Percentiles rank a stretch among this genome's conserved stretches.
Conservation (phyloP, 2,797 vertebrate species). For the Tolypeutes matacus region DNA sequence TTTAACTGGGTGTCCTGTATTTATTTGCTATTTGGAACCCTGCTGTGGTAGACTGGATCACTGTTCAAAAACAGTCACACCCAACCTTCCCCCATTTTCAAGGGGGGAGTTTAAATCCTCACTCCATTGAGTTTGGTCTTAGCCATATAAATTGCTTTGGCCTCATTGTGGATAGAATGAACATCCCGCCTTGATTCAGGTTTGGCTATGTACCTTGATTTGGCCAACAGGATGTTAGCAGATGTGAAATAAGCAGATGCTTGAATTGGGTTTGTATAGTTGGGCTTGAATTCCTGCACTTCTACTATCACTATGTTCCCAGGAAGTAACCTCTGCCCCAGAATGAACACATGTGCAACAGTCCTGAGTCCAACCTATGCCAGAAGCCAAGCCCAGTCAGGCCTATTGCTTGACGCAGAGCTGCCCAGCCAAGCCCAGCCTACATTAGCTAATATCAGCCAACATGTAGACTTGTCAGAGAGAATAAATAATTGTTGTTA, state of each 20-base stretch:
- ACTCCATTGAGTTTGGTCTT: not conserved
- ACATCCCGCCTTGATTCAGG: not conserved
- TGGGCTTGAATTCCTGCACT: not conserved
- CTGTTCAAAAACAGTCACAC: not conserved
- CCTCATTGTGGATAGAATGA: not conserved
- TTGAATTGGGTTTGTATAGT: not conserved
- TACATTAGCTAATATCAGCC: not conserved
- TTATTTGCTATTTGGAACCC: conserved; percentile 2
- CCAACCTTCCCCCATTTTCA: not conserved
- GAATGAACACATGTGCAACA: not conserved
- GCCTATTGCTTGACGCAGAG: not conserved
- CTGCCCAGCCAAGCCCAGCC: not conserved
- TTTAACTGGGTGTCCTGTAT: not conserved
- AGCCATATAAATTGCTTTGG: not conserved
- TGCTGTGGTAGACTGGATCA: not conserved
- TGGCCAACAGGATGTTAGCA: not conserved
- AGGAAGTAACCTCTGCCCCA: not conserved
- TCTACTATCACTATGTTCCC: not conserved
- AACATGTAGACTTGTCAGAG: not conserved
- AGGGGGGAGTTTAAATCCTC: not conserved
- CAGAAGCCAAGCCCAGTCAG: not conserved
- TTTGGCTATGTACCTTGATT: not conserved
- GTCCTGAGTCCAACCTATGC: not conserved
- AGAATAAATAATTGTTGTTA: not conserved
- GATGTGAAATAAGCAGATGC: not conserved